Conservation (phyloP, 2,797 vertebrate species). For the Eupleurogrammus muticus region DNA sequence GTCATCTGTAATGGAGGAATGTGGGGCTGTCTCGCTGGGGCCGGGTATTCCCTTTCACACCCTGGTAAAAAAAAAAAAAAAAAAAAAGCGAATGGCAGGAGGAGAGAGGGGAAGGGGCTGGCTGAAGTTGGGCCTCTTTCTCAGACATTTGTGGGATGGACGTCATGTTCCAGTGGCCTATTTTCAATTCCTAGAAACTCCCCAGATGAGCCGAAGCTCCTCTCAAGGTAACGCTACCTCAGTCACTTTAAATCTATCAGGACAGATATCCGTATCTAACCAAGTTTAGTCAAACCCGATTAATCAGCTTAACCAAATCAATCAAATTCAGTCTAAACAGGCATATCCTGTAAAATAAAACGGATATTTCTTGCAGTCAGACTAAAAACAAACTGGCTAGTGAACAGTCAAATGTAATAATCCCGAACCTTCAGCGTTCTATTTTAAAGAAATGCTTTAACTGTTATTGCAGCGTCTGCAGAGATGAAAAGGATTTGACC, state of each 20-base stretch:
- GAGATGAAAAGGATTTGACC: neutral
- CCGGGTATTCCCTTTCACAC: constrained; percentile 76
- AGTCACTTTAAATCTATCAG: constrained; percentile 6
- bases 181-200: constrained; percentile 63
- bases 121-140: constrained; percentile 53
- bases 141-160: constrained; percentile 46
- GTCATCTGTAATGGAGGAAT: constrained; percentile 79
- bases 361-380: constrained; percentile 1
- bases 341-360: constrained; percentile 22
- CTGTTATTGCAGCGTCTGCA: neutral
- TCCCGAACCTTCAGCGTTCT: too few relatives aligned
- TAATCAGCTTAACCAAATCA: constrained; percentile 23
- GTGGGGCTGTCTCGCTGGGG: constrained; percentile 68
- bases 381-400: constrained; percentile 13
- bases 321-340: constrained; percentile 2
- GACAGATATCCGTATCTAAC: constrained; percentile 30
- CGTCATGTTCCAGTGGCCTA: constrained; percentile 64
- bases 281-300: constrained; percentile 32
- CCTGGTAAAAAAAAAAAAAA: constrained; percentile 45
- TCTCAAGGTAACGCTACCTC: constrained; percentile 22
- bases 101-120: constrained; percentile 46
- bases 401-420: neutral
- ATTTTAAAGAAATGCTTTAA: neutral
- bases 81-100: constrained; percentile 42
- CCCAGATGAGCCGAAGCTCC: constrained; percentile 24